Base-by-base conservation (phyloP, 2,888 invertebrate genomes). In the Spilosoma lubricipeda region DNA sequence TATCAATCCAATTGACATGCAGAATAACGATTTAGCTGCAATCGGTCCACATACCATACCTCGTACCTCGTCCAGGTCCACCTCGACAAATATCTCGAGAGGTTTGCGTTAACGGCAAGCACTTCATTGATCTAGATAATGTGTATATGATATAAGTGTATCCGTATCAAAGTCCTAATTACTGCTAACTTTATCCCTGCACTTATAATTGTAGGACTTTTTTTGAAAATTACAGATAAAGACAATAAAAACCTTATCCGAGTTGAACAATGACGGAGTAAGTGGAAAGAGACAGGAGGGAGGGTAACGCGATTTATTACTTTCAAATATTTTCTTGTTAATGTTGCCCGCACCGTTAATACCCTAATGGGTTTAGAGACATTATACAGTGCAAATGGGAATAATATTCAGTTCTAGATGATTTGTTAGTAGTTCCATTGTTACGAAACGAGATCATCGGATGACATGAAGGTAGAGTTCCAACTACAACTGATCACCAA, bases 261-360 rank as follows among this genome's bases (percentile, higher is more conserved):
- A 56, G 52, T 52, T 70, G 70, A 73, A 73, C 70, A 73, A 70
- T 73, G 73, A 73, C 70, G 66, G 56, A 73, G 56, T 70, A 73
- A 70, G 70, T 70, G 56, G 52, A 56, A 66, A 66, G 30, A 65
- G 73, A 73, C 73, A 70, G 65, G 52, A 63, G 64, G 66, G 70
- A 70, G 73, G 73, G 70, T 66, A 42, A 70, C 66, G 66, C 30
- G 66, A 73, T 73, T 73, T 73, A 73, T 73, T 73, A 65, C 73
- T 69, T 73, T 73, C 69, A 73, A 73, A 73, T 70, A 73, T 73
- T 73, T 73, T 65, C 70, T 73, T 73, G 73, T 70, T 73, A 73
- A 73, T 65, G 52, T 69, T 73, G n/a, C 70, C 70, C n/a, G 56
- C 56, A 20, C 56, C 11, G 70, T 73, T 70, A 73, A 73, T 73